Evolutionary conservation across 92 coral and sea anemone genomes (phyloP), one percentile per base, ranked within the genome.

Genomic region (Paramuricea clavata): DNA sequence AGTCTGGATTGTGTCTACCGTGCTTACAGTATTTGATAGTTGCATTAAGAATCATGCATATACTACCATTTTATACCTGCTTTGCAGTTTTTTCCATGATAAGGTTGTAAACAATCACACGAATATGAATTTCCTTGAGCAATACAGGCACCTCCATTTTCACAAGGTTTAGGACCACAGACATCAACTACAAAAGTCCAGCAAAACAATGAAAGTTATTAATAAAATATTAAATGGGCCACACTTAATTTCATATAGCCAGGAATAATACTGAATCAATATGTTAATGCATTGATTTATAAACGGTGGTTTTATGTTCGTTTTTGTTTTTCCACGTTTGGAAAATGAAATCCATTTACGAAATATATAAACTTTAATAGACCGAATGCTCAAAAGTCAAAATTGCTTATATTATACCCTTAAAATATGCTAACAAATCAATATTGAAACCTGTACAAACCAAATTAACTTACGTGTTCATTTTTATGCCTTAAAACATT

Each of bases 11-110:
- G n/a, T n/a, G n/a, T n/a, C n/a, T n/a, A n/a, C n/a, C n/a, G n/a
- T n/a, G n/a, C n/a, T n/a, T n/a, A n/a, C n/a, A n/a, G n/a, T n/a
- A n/a, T n/a, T n/a, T n/a, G n/a, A n/a, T n/a, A n/a, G n/a, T n/a
- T n/a, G n/a, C n/a, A n/a, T n/a, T n/a, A n/a, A n/a, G n/a, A n/a
- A n/a, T n/a, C n/a, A n/a, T n/a, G n/a, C n/a, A n/a, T n/a, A n/a
- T n/a, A n/a, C n/a, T n/a, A n/a, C 15, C 3, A 17, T 13, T 28
- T 0, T 10, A 36, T 47, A 74, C 81, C 81, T 54, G 68, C 68
- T 23, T 52, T 36, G 47, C 82, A 76, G 47, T 76, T 52, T 52
- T 76, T 76, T 17, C 82, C 82, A 76, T 76, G 67, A 36, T 76
- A 76, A 27, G 67, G 67, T 16, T 49, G 52, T 10, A 52, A 33